Evolutionary conservation across 2,888 invertebrate genomes (phyloP).

Genomic region (Sinodicranocentrus sp.): DNA sequence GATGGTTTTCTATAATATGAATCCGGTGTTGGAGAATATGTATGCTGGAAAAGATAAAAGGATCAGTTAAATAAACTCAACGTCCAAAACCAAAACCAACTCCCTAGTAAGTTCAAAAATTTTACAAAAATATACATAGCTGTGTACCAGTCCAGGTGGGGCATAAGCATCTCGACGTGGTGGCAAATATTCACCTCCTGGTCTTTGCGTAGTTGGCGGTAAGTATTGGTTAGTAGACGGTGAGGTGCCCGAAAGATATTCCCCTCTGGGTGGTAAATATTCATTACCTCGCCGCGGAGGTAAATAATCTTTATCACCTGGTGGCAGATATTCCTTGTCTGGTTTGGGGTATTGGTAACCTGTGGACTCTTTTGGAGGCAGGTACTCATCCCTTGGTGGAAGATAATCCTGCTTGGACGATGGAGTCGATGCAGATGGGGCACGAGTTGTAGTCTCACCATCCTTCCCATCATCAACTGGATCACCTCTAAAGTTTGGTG

Average conservation of each 20-base stretch:
- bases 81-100: too few relatives aligned
- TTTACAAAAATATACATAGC: too few relatives aligned
- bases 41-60: constrained; percentile 48
- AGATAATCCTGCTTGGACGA: constrained; percentile 29
- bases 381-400: constrained; percentile 52
- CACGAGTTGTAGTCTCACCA: constrained; percentile 24
- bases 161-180: constrained; percentile 22
- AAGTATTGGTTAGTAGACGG: constrained; percentile 66
- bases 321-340: constrained; percentile 44
- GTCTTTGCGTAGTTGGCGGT: constrained; percentile 38
- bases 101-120: too few relatives aligned
- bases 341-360: constrained; percentile 46
- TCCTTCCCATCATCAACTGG: constrained; percentile 29
- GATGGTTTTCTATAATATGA: constrained; percentile 71
- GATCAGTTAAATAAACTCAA: too few relatives aligned
- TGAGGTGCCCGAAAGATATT: constrained; percentile 53
- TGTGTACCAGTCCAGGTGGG: constrained; percentile 39
- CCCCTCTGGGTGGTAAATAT: constrained; percentile 53
- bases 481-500: constrained; percentile 54
- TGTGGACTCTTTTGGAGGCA: constrained; percentile 54
- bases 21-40: constrained; percentile 65
- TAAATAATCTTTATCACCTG: constrained; percentile 17
- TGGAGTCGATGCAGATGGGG: constrained; percentile 12
- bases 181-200: constrained; percentile 35
- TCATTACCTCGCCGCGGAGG: constrained; percentile 42